These are phyloP conservation scores for Sympetrum striolatum DNA, from an alignment of 2,888 invertebrate genomes.

Conservation along the genomic window DNA sequence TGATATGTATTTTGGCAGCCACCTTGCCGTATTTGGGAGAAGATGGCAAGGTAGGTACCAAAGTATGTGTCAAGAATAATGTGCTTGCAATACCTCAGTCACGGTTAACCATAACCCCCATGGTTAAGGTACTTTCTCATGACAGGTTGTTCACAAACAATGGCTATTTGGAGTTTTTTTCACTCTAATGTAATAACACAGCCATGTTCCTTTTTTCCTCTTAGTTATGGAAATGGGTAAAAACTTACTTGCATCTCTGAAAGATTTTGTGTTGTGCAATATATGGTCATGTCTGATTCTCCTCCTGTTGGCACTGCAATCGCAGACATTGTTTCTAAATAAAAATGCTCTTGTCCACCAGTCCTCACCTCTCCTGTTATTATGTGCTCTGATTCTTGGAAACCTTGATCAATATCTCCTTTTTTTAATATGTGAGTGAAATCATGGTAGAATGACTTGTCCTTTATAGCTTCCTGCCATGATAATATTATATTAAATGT, in stretches of 20 bases:
- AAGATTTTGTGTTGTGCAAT: slow-evolving; percentile 58
- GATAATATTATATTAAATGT: background rate
- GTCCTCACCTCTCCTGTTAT: slow-evolving; percentile 59
- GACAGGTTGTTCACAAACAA: too few species aligned
- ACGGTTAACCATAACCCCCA: too few species aligned
- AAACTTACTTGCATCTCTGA: slow-evolving; percentile 46
- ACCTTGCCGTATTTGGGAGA: too few species aligned
- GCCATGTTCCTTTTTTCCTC: too few species aligned
- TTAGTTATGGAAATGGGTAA: too few species aligned
- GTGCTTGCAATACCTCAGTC: too few species aligned
- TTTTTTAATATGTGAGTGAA: slow-evolving; percentile 23
- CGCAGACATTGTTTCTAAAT: slow-evolving; percentile 60
- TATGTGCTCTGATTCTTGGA: slow-evolving; percentile 56
- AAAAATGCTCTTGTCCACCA: slow-evolving; percentile 65
- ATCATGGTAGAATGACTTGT: slow-evolving; percentile 51
- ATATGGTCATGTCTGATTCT: slow-evolving; percentile 61
- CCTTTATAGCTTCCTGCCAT: background rate
- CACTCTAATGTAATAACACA: too few species aligned
- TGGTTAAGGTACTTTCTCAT: too few species aligned
- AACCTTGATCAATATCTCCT: slow-evolving; percentile 56
- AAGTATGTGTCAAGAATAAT: too few species aligned
- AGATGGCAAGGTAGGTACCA: too few species aligned
- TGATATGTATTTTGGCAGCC: too few species aligned
- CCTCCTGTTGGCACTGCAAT: slow-evolving; percentile 51
- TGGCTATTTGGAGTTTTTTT: too few species aligned